Evolutionary conservation across 2,113 vertebrate genomes (phyloP).

Genomic region (Anarhynchus alexandrinus): DNA sequence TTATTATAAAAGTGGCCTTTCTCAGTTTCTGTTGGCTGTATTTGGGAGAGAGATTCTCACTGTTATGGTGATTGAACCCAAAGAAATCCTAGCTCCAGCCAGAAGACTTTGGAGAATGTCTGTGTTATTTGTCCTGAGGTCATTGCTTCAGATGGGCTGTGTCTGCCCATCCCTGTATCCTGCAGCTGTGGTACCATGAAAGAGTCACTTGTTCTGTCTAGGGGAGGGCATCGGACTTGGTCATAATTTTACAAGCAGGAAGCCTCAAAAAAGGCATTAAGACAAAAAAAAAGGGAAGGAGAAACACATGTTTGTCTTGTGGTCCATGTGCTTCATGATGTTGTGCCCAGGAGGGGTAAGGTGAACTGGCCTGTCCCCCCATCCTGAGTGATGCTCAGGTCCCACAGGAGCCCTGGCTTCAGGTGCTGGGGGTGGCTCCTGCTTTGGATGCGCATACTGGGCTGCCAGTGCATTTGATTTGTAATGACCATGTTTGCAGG

Average conservation of each 20-base stretch:
- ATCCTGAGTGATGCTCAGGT: neutral
- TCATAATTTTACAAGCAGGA: neutral
- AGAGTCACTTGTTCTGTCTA: neutral
- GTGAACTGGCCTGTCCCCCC: neutral
- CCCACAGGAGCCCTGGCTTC: neutral
- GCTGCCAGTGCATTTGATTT: neutral
- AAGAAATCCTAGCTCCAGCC: neutral
- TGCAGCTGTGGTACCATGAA: neutral
- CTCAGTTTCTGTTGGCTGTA: neutral
- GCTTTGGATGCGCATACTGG: neutral
- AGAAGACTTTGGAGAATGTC: neutral
- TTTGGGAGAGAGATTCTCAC: neutral
- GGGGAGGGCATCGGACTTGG: neutral
- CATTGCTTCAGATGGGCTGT: neutral
- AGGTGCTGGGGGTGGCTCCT: neutral
- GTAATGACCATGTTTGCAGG: neutral
- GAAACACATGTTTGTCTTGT: neutral
- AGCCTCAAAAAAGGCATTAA: neutral
- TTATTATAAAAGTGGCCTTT: neutral
- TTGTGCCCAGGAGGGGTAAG: accelerated
- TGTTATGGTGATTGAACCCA: neutral
- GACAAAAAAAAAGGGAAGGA: neutral
- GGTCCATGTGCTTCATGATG: neutral
- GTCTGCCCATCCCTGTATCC: neutral
- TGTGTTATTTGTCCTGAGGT: neutral